phyloP scores from a whole-genome alignment of 2,888 invertebrate genomes.

The Cyrtodaria siliqua region DNA sequence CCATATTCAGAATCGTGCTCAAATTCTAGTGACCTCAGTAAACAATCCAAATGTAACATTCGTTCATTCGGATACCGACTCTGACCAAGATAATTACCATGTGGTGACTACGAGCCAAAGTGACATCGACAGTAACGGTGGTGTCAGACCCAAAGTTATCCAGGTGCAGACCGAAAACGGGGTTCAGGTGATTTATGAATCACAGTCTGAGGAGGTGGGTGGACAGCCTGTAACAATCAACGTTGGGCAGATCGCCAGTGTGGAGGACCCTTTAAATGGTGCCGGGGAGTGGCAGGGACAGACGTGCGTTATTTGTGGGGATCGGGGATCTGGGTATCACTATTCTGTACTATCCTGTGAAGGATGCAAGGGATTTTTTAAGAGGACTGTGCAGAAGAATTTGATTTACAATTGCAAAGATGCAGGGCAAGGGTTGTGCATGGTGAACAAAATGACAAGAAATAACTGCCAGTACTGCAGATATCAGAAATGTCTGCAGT shows the following conservation, averaged over 20 bases:
- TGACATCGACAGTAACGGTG: background rate
- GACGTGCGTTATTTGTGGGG: conserved; percentile 83
- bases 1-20: too few species aligned
- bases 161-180: background rate
- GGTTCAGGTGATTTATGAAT: conserved; percentile 14
- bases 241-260: background rate
- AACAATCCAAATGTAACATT: conserved; percentile 4
- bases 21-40: too few species aligned
- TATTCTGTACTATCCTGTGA: conserved; percentile 86
- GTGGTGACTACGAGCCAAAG: background rate
- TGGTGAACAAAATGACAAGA: conserved; percentile 84
- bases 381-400: conserved; percentile 85
- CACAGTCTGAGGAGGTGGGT: background rate
- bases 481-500: conserved; percentile 83
- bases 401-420: conserved; percentile 84
- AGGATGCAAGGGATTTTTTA: conserved; percentile 86
- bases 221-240: background rate
- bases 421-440: conserved; percentile 77
- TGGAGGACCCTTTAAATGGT: background rate
- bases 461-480: conserved; percentile 85
- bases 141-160: background rate
- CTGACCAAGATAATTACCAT: conserved; percentile 41
- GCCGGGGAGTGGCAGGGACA: conserved; percentile 10
- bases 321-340: conserved; percentile 84
- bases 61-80: conserved; percentile 46